Percentiles rank a stretch among this genome's conserved stretches.
phyloP scores from a whole-genome alignment of 2,797 vertebrate species.

The Sebastes miniatus region DNA sequence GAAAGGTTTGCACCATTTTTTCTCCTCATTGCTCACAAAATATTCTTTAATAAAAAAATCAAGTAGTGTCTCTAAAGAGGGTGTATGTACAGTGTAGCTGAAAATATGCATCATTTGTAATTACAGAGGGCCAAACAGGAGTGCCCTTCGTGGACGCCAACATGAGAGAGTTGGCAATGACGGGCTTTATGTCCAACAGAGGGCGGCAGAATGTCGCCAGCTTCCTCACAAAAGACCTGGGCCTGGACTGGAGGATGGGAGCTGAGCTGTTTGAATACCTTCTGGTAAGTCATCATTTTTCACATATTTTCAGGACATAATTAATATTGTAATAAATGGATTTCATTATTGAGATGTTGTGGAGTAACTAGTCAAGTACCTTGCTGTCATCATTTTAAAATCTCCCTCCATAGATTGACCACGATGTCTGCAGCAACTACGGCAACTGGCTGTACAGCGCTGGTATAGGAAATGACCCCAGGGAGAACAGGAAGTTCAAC shows the following conservation, averaged over 20 bases:
- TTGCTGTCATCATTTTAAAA: background rate
- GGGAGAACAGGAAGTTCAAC: conserved; percentile 88
- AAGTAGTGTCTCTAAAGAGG: background rate
- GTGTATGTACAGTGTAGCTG: background rate
- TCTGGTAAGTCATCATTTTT: conserved; percentile 71
- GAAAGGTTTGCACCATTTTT: conserved; percentile 80
- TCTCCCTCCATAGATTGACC: conserved; percentile 78
- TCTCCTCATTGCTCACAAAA: background rate
- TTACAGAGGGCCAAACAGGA: conserved; percentile 84
- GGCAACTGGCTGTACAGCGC: conserved; percentile 89
- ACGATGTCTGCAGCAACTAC: conserved; percentile 87
- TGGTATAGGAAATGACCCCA: conserved; percentile 86
- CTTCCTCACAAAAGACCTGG: conserved; percentile 89
- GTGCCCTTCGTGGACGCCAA: conserved; percentile 89
- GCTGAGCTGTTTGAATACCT: conserved; percentile 88
- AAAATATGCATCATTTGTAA: background rate
- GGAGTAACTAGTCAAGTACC: background rate
- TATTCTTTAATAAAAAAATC: background rate
- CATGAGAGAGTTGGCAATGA: conserved; percentile 85
- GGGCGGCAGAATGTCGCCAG: conserved; percentile 88
- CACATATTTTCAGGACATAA: background rate
- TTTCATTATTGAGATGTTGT: background rate
- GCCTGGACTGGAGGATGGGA: conserved; percentile 89
- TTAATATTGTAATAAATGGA: background rate
- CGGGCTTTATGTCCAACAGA: conserved; percentile 89